phyloP scores from a whole-genome alignment of 2,113 vertebrate species.

The Protobothrops flavoviridis region DNA sequence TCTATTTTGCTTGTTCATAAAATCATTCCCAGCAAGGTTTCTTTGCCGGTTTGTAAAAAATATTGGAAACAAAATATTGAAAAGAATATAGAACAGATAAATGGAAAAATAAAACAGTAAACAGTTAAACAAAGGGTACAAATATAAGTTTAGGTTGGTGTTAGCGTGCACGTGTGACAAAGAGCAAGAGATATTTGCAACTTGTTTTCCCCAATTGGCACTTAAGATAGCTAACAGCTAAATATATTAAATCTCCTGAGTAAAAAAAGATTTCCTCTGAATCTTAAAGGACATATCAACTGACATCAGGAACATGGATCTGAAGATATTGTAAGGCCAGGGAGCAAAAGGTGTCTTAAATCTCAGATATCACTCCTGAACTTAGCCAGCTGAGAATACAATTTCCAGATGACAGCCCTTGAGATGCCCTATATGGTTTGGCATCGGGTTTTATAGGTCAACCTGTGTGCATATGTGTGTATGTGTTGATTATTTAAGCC shows the following conservation, averaged over 20 bases:
- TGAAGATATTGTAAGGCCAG: neutral
- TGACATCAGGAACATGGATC: neutral
- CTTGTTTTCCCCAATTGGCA: neutral
- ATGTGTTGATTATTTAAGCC: neutral
- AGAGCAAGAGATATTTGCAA: neutral
- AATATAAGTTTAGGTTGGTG: neutral
- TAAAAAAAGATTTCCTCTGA: neutral
- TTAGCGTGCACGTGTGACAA: neutral
- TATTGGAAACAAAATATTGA: neutral
- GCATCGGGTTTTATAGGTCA: neutral
- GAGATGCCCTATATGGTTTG: neutral
- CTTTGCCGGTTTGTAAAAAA: neutral
- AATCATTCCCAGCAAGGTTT: neutral
- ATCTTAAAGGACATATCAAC: neutral
- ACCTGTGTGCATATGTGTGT: neutral
- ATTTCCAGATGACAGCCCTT: neutral
- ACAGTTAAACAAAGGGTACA: neutral
- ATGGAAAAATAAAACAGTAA: neutral
- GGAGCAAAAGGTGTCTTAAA: neutral
- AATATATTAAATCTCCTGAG: neutral
- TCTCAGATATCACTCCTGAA: neutral
- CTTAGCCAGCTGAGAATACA: neutral
- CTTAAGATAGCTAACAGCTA: neutral
- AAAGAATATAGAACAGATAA: neutral
- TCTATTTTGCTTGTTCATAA: neutral